Base-by-base conservation (phyloP, 1,140 invertebrate genomes). In the Holcopasites calliopsidis region DNA sequence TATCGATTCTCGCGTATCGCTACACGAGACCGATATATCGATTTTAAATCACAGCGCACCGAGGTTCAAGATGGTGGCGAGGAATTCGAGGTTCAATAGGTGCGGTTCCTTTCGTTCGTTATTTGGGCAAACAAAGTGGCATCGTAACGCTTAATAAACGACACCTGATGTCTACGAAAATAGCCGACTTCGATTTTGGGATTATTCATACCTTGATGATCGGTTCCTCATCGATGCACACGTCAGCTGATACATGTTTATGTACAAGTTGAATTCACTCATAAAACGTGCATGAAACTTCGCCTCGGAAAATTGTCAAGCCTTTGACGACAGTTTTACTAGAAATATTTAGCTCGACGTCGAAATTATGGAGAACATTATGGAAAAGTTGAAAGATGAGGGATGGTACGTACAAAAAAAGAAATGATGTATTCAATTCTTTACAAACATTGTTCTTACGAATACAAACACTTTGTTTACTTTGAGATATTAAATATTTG, bases 341-440 rank as follows among this genome's bases (percentile, higher is more conserved):
- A 28, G 40, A 52, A 57, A 11, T 35, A 62, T 31, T 44, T 26
- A n/a, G 28, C 10, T 42, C 26, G 35, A 26, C 35, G 44, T 47
- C 26, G 26, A 58, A 28, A 71, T 77, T 49, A 72, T 44, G 10
- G 21, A 54, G 23, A 28, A 40, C 50, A 69, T 55, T 42, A 86
- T 86, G 83, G 92, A 93, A 82, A 91, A 87, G 86, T 90, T 94
- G 69, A 90, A 90, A 86, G 93, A 93, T 68, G 89, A 92, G 79
- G 93, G 93, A 80, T 94, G 94, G 94, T 94, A 88, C 92, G 88
- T 92, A 77, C 61, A 42, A 64, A 50, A 47, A 11, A 47, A 5
- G n/a, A 64, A 28, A 44, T 60, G 11, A 52, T 5, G 40, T 49
- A 76, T 81, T 47, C 26, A 77, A 60, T 84, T 64, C 18, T 65